Evolutionary conservation across 2,888 invertebrate species (phyloP).

Genomic region (Rhagium mordax): DNA sequence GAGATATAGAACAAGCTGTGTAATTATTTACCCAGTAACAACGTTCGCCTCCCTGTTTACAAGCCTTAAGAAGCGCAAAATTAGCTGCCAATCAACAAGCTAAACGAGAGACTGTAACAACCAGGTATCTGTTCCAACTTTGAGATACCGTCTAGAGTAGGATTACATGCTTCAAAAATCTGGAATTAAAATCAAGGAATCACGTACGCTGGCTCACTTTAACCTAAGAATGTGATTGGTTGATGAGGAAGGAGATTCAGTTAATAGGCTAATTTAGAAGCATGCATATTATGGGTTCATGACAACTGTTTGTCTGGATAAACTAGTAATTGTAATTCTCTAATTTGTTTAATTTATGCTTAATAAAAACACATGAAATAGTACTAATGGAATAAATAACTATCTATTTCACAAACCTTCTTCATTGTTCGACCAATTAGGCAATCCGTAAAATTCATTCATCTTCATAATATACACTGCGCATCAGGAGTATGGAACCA

Average conservation of each 20-base stretch:
- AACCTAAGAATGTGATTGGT: too few species aligned
- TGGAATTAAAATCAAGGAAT: slow-evolving; percentile 5
- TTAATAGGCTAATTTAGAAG: background rate
- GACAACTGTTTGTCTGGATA: too few species aligned
- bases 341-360: too few species aligned
- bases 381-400: too few species aligned
- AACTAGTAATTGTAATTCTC: too few species aligned
- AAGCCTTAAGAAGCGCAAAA: background rate
- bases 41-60: background rate
- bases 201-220: background rate
- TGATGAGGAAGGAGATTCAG: slow-evolving; percentile 1
- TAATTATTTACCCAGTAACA: background rate
- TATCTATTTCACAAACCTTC: too few species aligned
- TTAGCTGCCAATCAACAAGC: slow-evolving; percentile 18
- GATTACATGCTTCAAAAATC: background rate
- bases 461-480: too few species aligned
- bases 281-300: background rate
- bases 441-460: too few species aligned
- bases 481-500: too few species aligned
- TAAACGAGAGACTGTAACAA: slow-evolving; percentile 8
- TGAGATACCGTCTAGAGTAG: background rate
- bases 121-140: slow-evolving; percentile 3
- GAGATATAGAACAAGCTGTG: background rate
- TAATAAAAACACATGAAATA: too few species aligned
- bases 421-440: too few species aligned